Evolutionary conservation across 2,888 invertebrate genomes (phyloP).

Genomic region (Halocaridina rubra): DNA sequence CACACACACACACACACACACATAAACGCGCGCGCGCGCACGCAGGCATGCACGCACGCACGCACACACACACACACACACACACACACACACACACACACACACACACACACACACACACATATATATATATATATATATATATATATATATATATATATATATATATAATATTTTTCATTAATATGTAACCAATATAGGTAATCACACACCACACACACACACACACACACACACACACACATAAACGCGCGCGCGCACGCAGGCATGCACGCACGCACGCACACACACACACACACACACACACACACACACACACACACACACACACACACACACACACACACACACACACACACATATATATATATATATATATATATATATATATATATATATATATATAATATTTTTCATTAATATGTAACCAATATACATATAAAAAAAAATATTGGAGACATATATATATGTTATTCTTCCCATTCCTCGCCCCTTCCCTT

Average conservation of each 20-base stretch:
- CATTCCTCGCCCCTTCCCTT: neutral
- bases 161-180: neutral
- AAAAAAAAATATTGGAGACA: neutral
- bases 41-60: neutral
- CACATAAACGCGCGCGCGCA: neutral
- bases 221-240: too few species aligned
- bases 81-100: neutral
- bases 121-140: neutral
- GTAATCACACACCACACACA: neutral
- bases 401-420: neutral
- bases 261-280: neutral
- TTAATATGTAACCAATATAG: neutral
- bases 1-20: neutral
- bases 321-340: neutral
- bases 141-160: slow-evolving; percentile 5
- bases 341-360: neutral
- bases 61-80: neutral
- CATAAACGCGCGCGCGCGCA: neutral
- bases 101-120: neutral
- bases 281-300: neutral
- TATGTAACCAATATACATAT: neutral
- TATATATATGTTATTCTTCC: neutral
- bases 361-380: neutral
- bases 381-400: neutral
- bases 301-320: neutral